Evolutionary conservation across 2,888 invertebrate species (phyloP).

Genomic region (Strigamia maritima): DNA sequence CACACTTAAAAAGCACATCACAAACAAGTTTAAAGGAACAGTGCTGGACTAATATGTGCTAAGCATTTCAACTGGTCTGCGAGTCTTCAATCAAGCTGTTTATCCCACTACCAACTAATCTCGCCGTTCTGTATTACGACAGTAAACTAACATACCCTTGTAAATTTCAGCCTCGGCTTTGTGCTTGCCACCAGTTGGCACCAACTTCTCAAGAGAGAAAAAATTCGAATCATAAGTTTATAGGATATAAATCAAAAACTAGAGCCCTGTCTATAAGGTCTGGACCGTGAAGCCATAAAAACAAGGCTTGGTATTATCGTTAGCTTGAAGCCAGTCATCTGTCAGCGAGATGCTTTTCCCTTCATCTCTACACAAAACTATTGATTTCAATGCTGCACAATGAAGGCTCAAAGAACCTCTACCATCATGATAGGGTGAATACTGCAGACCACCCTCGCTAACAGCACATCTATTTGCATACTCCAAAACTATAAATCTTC

Average conservation of each 20-base stretch:
- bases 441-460: constrained; percentile 20
- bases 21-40: constrained; percentile 8
- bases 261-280: constrained; percentile 27
- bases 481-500: background rate
- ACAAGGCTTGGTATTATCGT: constrained; percentile 26
- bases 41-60: constrained; percentile 7
- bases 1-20: constrained; percentile 27
- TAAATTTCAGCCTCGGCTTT: background rate
- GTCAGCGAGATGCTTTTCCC: constrained; percentile 29
- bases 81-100: background rate
- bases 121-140: background rate
- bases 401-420: background rate
- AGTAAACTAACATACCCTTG: background rate
- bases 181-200: constrained; percentile 3
- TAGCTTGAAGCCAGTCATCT: constrained; percentile 27
- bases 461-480: constrained; percentile 24
- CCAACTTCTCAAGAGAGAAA: background rate
- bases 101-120: background rate
- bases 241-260: constrained; percentile 20
- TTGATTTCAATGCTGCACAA: constrained; percentile 29
- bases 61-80: constrained; percentile 22
- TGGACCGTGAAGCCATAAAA: constrained; percentile 29
- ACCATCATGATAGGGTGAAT: constrained; percentile 22
- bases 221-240: constrained; percentile 1
- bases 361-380: constrained; percentile 24